These are phyloP conservation scores for Mechanitis mazaeus DNA, from an alignment of 2,888 invertebrate species.

Conservation along the genomic window DNA sequence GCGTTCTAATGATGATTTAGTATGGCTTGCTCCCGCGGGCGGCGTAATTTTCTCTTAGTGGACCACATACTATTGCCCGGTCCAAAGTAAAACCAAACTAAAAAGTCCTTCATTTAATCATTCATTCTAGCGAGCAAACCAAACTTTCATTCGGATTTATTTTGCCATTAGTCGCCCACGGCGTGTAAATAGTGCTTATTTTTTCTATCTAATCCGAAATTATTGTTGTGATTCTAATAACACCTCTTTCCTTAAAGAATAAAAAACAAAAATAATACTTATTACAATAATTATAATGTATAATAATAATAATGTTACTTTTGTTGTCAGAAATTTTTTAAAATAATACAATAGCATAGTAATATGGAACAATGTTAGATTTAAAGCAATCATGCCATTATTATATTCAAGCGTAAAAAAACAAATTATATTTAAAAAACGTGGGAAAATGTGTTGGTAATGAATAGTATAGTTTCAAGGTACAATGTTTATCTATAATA, in stretches of 20 bases:
- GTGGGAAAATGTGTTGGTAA: not conserved
- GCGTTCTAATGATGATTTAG: conserved; percentile 70
- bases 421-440: not conserved
- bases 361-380: not conserved
- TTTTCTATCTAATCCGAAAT: conserved; percentile 14
- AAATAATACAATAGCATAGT: conserved; percentile 1
- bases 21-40: conserved; percentile 60
- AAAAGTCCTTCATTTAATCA: conserved; percentile 68
- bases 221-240: conserved; percentile 11
- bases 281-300: no score
- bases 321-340: no score
- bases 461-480: not conserved
- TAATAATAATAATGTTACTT: no score
- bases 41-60: conserved; percentile 70
- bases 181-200: conserved; percentile 24
- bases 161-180: conserved; percentile 51
- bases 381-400: not conserved
- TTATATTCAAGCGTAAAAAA: no score
- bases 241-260: not conserved
- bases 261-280: not conserved
- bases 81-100: conserved; percentile 73
- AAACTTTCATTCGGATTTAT: conserved; percentile 68
- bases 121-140: conserved; percentile 54
- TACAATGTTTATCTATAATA: no score
- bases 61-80: conserved; percentile 53